Base-by-base conservation (phyloP, 2,113 vertebrate species). In the Myocastor coypus region DNA sequence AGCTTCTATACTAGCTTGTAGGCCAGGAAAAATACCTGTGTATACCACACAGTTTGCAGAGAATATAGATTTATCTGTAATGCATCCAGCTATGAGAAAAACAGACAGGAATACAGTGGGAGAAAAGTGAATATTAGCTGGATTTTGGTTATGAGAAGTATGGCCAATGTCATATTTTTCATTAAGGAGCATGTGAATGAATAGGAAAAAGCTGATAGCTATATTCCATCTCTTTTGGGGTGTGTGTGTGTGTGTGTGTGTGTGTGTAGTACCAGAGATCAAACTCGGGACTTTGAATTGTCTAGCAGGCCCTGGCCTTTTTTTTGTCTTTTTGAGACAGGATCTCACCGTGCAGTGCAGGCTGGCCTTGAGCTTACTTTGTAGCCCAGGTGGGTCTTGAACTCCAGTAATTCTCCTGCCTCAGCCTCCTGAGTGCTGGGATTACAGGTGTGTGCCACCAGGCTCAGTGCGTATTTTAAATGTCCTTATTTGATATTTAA, bases 81-180 rank as follows among this genome's bases (percentile, higher is more conserved):
- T 85, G 26, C 69, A 68, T 14, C 30, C 46, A 87, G 55, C 20
- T 12, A 26, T 55, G 75, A 87, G 63, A 85, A 90, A 84, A 80
- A 34, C 37, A 92, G 80, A 46, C 22, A 81, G 14, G 91, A 50
- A 80, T 40, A n/a, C 10, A 55, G 46, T 93, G 61, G 89, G 34
- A 57, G 10, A 92, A 83, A 95, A 68, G n/a, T 83, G 8, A 66
- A 89, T 92, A 19, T 96, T 88, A 89, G 66, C 57, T 37, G 52
- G 83, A 82, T 77, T 95, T 96, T 85, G 26, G 37, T 69, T 92
- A 30, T 68, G 87, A 88, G 85, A 46, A 89, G 11, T 69, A 37
- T 50, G 66, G 14, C 46, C 84, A 59, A 80, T 90, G 85, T 83
- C 28, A 63, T 55, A 63, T 63, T 86, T 91, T 84, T 85, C 34